A percentile compares a stretch with the other conserved stretches of the same genome.
Conservation (phyloP, 2,113 vertebrate genomes). For the Heterocephalus glaber region DNA sequence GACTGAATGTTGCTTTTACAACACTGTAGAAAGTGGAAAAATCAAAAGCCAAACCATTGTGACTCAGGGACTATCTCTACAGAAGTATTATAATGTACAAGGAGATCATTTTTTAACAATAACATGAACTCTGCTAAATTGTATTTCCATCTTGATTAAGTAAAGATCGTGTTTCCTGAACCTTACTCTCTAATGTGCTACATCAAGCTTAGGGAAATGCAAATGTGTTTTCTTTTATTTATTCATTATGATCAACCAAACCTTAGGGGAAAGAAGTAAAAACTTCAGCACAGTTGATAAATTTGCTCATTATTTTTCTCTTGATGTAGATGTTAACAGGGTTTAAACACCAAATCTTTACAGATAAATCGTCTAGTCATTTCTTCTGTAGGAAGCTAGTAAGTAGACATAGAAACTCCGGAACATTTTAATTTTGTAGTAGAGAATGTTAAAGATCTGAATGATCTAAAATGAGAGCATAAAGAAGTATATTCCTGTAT, state of each 20-base stretch:
- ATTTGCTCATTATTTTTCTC: conserved; percentile 19
- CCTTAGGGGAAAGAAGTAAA: not conserved
- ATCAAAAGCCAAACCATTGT: not conserved
- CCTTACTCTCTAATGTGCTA: not conserved
- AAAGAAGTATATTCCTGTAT: conserved; percentile 50
- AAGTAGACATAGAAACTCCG: conserved; percentile 22
- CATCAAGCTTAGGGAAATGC: not conserved
- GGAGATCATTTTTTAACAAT: fast-evolving
- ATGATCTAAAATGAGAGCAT: not conserved
- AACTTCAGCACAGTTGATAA: not conserved
- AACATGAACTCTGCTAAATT: not conserved
- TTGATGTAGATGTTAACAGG: not conserved
- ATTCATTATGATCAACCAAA: conserved; percentile 26
- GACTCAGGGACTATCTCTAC: not conserved
- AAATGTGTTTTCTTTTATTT: not conserved
- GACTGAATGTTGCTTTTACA: not conserved
- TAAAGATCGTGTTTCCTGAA: not conserved
- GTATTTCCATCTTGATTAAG: not conserved
- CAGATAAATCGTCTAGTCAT: not conserved
- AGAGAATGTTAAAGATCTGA: conserved; percentile 63
- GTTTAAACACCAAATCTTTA: not conserved
- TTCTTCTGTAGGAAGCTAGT: not conserved
- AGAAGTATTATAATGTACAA: not conserved
- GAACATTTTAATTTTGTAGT: conserved; percentile 60
- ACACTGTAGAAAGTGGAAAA: not conserved